phyloP scores from a whole-genome alignment of 2,113 vertebrate genomes.

The Solea senegalensis region DNA sequence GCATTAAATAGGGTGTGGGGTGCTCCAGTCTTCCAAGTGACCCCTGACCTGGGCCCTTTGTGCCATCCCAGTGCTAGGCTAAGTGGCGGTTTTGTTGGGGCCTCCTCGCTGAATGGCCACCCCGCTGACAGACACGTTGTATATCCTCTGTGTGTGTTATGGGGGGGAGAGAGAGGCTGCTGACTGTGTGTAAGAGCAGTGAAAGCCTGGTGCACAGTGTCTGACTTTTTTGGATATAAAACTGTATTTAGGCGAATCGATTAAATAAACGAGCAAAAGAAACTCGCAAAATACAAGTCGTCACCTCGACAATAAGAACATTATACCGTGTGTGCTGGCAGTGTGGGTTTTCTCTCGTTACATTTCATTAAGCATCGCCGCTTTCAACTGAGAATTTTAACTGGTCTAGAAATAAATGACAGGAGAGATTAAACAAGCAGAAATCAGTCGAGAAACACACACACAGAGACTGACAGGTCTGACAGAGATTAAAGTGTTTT shows the following conservation, averaged over 20 bases:
- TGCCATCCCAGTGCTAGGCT: slow-evolving; percentile 87
- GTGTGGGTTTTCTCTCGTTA: slow-evolving; percentile 46
- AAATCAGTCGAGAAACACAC: slow-evolving; percentile 64
- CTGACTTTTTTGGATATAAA: slow-evolving; percentile 14
- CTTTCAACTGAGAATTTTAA: slow-evolving; percentile 63
- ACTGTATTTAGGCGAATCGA: slow-evolving; percentile 2
- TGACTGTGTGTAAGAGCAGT: slow-evolving; percentile 46
- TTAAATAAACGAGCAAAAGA: slow-evolving; percentile 4
- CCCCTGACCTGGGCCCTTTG: slow-evolving; percentile 91
- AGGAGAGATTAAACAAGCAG: slow-evolving; percentile 57
- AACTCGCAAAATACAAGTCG: slow-evolving; percentile 1
- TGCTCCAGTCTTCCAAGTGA: slow-evolving; percentile 88
- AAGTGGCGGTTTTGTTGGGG: slow-evolving; percentile 92
- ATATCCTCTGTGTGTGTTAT: slow-evolving; percentile 83
- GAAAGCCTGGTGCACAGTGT: slow-evolving; percentile 44
- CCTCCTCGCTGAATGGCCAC: slow-evolving; percentile 86
- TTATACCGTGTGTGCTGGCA: slow-evolving; percentile 24
- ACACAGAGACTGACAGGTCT: slow-evolving; percentile 51
- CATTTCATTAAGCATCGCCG: slow-evolving; percentile 52
- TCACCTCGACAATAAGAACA: slow-evolving; percentile 5
- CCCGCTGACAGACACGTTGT: slow-evolving; percentile 94
- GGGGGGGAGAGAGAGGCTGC: slow-evolving; percentile 49
- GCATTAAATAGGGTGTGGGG: slow-evolving; percentile 88
- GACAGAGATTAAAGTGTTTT: slow-evolving; percentile 69
- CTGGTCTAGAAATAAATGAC: slow-evolving; percentile 63